Evolutionary conservation across 2,888 invertebrate species (phyloP).

Genomic region (Linnaemya tessellans): DNA sequence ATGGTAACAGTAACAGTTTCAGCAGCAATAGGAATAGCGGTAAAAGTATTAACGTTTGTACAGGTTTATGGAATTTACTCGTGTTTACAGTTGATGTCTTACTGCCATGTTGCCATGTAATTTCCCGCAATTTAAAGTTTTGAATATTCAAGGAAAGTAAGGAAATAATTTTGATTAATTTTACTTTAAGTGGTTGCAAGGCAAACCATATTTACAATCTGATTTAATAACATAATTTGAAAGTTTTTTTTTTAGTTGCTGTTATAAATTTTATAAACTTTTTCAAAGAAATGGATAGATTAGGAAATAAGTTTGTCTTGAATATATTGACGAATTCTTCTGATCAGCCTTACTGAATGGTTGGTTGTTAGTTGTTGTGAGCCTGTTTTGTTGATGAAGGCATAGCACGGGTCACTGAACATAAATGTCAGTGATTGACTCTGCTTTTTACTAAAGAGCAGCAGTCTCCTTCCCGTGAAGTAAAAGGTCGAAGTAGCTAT

Average conservation of each 20-base stretch:
- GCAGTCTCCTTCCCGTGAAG: too few relatives aligned
- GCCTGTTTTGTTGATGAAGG: too few relatives aligned
- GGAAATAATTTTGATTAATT: slow-evolving; percentile 71
- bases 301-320: neutral
- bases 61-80: slow-evolving; percentile 37
- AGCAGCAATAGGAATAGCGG: neutral
- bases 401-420: too few relatives aligned
- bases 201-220: slow-evolving; percentile 20
- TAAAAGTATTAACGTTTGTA: slow-evolving; percentile 48
- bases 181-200: slow-evolving; percentile 54
- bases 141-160: slow-evolving; percentile 63
- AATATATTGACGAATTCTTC: too few relatives aligned
- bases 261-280: neutral
- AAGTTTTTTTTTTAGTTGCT: neutral
- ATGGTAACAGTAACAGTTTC: slow-evolving; percentile 13
- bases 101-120: slow-evolving; percentile 61
- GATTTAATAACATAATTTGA: slow-evolving; percentile 18
- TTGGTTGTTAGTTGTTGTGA: too few relatives aligned
- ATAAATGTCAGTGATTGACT: too few relatives aligned
- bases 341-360: too few relatives aligned
- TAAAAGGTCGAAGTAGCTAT: too few relatives aligned
- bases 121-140: slow-evolving; percentile 69
- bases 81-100: slow-evolving; percentile 51
- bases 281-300: neutral
- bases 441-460: too few relatives aligned